Base-by-base conservation (phyloP, 2,113 vertebrate species). In the Delphinus delphis region DNA sequence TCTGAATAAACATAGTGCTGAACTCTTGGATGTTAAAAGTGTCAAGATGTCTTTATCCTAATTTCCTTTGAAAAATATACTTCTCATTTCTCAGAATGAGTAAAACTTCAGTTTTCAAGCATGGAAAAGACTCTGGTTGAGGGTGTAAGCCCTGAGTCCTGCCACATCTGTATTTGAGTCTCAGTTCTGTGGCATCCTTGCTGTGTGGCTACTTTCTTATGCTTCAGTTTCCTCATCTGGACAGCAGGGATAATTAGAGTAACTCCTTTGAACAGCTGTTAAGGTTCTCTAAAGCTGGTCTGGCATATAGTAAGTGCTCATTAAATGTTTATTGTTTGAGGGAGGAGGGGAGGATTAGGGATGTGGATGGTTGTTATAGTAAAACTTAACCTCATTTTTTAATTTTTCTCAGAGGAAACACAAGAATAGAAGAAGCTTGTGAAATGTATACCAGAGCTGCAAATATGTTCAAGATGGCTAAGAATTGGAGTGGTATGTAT, bases 401-500 rank as follows among this genome's bases (percentile, higher is more conserved):
- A 90, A 0, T 2, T 95, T 92, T 50, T 97, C 98, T 82, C 97
- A 99, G 99, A 94, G 99, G 99, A 97, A 99, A 99, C 98, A 99
- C 99, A 76, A 99, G 99, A 96, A 99, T 99, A 94, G 99, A 99
- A 98, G 99, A 99, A 92, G 99, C 99, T 1, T 99, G 99, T 83
- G 99, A 99, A 96, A 99, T 99, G 99, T 99, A 99, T 97, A 99
- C 99, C 97, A 99, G 99, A 98, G 99, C 99, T 74, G 99, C 99
- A 97, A 99, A 99, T 98, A 99, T 99, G 99, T 99, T 99, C 99
- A 99, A 99, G 99, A 99, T 99, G 97, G 99, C 99, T 97, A 99
- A 99, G 98, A 99, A 99, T 97, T 99, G 99, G 99, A 99, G 98
- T 6, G 99, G 99, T 99, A 98, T 88, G 99, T 98, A 97, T 65